Percentiles rank a stretch among this genome's conserved stretches.
Conservation (phyloP, 1,140 invertebrate species). For the Bombus pyrosoma region DNA sequence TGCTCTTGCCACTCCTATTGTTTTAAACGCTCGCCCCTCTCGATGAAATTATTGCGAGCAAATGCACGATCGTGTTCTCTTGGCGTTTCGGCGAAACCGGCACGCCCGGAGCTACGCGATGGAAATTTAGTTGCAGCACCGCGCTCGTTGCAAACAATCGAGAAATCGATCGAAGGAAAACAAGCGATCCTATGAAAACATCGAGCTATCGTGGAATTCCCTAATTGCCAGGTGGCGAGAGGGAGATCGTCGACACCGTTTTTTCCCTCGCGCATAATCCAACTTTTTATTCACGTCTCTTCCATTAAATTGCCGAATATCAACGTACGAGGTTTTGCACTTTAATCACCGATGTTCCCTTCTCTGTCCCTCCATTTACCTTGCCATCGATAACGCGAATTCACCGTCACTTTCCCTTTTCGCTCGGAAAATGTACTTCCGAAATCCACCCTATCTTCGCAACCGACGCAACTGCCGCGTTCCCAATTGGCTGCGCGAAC, state of each 20-base stretch:
- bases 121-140: neutral
- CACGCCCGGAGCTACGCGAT: neutral
- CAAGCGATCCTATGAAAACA: neutral
- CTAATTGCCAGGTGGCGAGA: neutral
- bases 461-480: neutral
- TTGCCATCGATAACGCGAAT: conserved; percentile 58
- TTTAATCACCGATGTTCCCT: conserved; percentile 57
- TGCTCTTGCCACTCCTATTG: neutral
- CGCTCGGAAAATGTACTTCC: conserved; percentile 21
- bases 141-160: neutral
- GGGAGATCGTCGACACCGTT: too few species aligned
- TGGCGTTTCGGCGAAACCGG: neutral
- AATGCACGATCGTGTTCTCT: neutral
- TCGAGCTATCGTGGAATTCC: neutral
- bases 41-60: neutral
- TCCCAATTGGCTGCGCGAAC: neutral
- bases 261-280: conserved; percentile 4
- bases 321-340: conserved; percentile 66
- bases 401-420: conserved; percentile 58
- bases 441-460: neutral
- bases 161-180: conserved; percentile 1
- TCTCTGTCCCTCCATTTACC: conserved; percentile 47
- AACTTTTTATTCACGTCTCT: conserved; percentile 5
- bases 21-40: neutral
- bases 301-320: conserved; percentile 59